These are phyloP conservation scores for Morpho helenor DNA, from an alignment of 2,888 invertebrate genomes.

Conservation along the genomic window DNA sequence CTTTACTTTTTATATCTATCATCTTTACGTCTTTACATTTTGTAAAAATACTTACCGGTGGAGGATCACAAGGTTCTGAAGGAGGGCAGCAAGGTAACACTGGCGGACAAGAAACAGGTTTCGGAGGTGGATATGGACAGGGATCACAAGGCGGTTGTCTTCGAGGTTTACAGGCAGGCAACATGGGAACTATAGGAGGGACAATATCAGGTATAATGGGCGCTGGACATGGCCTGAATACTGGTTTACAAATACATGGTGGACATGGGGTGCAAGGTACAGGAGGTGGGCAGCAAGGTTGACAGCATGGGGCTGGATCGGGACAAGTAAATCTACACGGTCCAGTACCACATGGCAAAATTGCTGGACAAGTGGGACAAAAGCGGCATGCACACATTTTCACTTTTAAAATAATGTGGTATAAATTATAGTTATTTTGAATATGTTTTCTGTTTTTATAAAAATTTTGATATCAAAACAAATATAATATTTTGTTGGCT, in stretches of 20 bases:
- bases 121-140: constrained; percentile 47
- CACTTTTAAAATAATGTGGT: constrained; percentile 15
- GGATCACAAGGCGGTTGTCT: constrained; percentile 51
- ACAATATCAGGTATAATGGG: constrained; percentile 61
- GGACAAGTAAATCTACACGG: constrained; percentile 54
- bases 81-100: constrained; percentile 67
- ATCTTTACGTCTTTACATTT: neutral
- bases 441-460: constrained; percentile 23
- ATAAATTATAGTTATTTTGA: constrained; percentile 6
- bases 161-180: constrained; percentile 60
- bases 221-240: constrained; percentile 58
- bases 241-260: constrained; percentile 56
- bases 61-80: constrained; percentile 61
- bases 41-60: constrained; percentile 47
- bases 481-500: neutral
- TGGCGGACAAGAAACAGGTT: constrained; percentile 61
- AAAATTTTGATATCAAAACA: constrained; percentile 17
- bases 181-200: constrained; percentile 61
- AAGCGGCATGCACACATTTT: constrained; percentile 53
- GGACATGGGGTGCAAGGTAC: constrained; percentile 65
- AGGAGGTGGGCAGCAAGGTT: constrained; percentile 62
- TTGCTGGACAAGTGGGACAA: constrained; percentile 62
- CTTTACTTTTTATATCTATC: no score
- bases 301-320: constrained; percentile 53
- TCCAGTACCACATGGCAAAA: constrained; percentile 58